A percentile compares a stretch with the other conserved stretches of the same genome.
These are phyloP conservation scores for Lacanobia oleracea DNA, from an alignment of 2,888 invertebrate genomes.

Conservation along the genomic window DNA sequence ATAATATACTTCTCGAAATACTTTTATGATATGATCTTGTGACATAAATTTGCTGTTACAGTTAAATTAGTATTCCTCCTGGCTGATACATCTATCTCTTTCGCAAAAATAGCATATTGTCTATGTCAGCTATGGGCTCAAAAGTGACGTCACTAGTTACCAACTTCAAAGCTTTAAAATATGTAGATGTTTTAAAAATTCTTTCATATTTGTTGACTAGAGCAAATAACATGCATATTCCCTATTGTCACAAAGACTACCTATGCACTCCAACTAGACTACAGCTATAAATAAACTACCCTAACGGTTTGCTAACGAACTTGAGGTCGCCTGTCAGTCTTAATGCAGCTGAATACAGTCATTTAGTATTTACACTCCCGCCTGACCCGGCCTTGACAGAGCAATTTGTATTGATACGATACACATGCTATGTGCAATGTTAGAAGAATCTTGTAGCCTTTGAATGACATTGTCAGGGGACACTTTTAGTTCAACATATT, in stretches of 20 bases:
- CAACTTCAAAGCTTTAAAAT: too few relatives aligned
- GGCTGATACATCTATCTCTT: too few relatives aligned
- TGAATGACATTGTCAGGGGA: background rate
- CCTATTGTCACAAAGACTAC: background rate
- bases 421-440: background rate
- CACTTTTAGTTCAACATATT: background rate
- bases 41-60: background rate
- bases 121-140: too few relatives aligned
- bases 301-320: background rate
- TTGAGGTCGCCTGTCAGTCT: slow-evolving; percentile 39
- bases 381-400: slow-evolving; percentile 13
- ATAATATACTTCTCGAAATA: background rate
- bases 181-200: too few relatives aligned
- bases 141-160: too few relatives aligned
- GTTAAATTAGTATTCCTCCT: background rate
- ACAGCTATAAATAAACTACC: slow-evolving; percentile 15
- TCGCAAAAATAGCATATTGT: too few relatives aligned
- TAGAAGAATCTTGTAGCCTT: background rate
- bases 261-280: background rate
- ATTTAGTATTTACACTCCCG: slow-evolving; percentile 9
- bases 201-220: too few relatives aligned
- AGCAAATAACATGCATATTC: too few relatives aligned
- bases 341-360: slow-evolving; percentile 26
- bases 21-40: slow-evolving; percentile 3
- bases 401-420: slow-evolving; percentile 4